Base-by-base conservation (phyloP, 1,140 invertebrate genomes). In the Ceratoteleas bidentatus region DNA sequence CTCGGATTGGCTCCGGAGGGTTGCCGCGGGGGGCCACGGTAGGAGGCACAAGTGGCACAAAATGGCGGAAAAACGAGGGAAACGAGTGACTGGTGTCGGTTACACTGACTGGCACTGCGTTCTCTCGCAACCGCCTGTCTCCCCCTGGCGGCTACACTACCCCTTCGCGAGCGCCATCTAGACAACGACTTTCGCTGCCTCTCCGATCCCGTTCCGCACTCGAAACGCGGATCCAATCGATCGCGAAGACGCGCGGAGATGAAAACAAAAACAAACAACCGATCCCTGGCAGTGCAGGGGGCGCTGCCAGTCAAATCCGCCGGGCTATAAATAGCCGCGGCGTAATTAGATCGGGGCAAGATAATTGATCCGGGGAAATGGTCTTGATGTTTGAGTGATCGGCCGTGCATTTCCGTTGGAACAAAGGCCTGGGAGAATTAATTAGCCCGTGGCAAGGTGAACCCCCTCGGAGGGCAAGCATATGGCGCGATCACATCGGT, bases 21-120 rank as follows among this genome's bases (percentile, higher is more conserved):
- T 70, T 66, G 74, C 36, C 9, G 56, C 9, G 56, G 68, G 57
- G 53, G 45, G 73, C 62, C 57, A 81, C 57, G 77, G 76, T 60
- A 83, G 69, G 75, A 84, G 85, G 84, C 77, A 89, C 85, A 89
- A 89, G 88, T 90, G 87, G 87, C 86, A 87, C 87, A 89, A 88
- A 87, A 88, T 90, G 87, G 87, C 87, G 87, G 86, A 86, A 85
- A 89, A 88, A 89, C 84, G 86, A 82, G 88, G 88, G 85, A 88
- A 85, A 89, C 87, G 85, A 89, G 88, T 89, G 88, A 90, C 88
- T 89, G 89, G 89, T 90, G 88, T 89, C 88, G 85, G 88, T 90
- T 89, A 90, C 89, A 90, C 89, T 79, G 87, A 85, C 89, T 89
- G 88, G 89, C 88, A 90, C 89, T 87, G 84, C 81, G 85, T 81